Conservation (phyloP, 2,797 vertebrate genomes). For the Falco rusticolus region DNA sequence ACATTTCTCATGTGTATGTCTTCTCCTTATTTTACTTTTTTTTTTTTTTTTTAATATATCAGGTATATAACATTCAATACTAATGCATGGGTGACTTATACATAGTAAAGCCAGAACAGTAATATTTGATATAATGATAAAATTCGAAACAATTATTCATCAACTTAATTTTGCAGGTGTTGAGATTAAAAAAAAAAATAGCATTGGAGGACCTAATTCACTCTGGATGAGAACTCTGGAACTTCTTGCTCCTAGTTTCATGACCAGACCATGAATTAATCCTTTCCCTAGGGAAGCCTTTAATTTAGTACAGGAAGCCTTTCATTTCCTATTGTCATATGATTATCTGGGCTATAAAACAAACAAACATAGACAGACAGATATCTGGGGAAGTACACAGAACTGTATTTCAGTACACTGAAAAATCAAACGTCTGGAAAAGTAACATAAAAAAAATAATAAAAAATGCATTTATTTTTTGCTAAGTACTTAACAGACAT, state of each 20-base stretch:
- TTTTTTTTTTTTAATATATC: background rate
- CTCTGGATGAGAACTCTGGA: background rate
- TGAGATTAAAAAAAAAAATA: background rate
- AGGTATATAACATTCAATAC: background rate
- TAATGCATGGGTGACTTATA: background rate
- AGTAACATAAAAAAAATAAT: background rate
- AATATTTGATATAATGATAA: background rate
- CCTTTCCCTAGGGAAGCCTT: background rate
- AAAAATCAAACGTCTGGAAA: background rate
- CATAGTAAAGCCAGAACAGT: background rate
- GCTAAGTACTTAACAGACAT: background rate
- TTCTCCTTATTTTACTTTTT: background rate
- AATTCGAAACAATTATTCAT: background rate
- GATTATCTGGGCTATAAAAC: background rate
- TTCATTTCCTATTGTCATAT: background rate
- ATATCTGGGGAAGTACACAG: background rate
- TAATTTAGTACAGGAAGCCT: background rate
- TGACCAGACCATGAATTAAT: background rate
- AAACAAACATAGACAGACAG: background rate
- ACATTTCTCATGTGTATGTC: background rate
- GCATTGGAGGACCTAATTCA: background rate
- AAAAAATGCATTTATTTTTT: background rate
- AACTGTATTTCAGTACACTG: background rate
- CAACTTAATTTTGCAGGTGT: background rate
- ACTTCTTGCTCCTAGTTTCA: background rate